Evolutionary conservation across 53 echinoderm and acorn worm species (phyloP).

Genomic region (Luidia sarsii): DNA sequence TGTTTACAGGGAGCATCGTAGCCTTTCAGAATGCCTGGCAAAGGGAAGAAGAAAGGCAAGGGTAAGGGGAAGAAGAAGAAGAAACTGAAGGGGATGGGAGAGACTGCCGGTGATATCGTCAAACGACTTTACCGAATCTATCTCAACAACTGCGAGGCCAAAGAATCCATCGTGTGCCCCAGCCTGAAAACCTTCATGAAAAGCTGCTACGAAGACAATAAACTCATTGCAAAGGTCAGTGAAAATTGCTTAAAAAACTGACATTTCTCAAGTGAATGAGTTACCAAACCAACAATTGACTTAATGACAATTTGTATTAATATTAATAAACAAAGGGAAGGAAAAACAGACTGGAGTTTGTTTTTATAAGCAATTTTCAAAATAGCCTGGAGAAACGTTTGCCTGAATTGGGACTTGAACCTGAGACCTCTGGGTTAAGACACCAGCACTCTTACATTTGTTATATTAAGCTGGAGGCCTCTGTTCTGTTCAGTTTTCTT

Average conservation of each 20-base stretch:
- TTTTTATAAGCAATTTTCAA: too few relatives aligned
- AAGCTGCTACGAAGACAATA: conserved; percentile 88
- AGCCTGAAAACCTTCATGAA: conserved; percentile 85
- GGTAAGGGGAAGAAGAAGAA: conserved; percentile 82
- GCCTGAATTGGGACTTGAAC: too few relatives aligned
- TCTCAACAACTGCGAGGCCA: conserved; percentile 76
- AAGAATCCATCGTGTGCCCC: conserved; percentile 70
- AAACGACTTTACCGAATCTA: conserved; percentile 82
- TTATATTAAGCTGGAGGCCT: too few relatives aligned
- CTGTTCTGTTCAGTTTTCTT: too few relatives aligned
- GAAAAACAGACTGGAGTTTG: too few relatives aligned
- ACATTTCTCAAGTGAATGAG: too few relatives aligned
- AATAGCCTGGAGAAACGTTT: too few relatives aligned
- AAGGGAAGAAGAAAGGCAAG: conserved; percentile 83
- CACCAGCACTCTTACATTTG: too few relatives aligned
- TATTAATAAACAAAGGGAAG: too few relatives aligned
- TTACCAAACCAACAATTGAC: background rate
- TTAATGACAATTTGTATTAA: background rate
- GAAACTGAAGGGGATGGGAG: conserved; percentile 83
- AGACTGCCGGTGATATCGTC: conserved; percentile 76
- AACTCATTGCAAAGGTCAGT: conserved; percentile 88
- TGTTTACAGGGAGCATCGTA: too few relatives aligned
- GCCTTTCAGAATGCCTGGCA: conserved; percentile 73
- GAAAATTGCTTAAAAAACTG: background rate
- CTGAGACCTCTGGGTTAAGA: too few relatives aligned